Conservation (phyloP, 1,140 invertebrate species). For the Leptinotarsa undecemlineata region DNA sequence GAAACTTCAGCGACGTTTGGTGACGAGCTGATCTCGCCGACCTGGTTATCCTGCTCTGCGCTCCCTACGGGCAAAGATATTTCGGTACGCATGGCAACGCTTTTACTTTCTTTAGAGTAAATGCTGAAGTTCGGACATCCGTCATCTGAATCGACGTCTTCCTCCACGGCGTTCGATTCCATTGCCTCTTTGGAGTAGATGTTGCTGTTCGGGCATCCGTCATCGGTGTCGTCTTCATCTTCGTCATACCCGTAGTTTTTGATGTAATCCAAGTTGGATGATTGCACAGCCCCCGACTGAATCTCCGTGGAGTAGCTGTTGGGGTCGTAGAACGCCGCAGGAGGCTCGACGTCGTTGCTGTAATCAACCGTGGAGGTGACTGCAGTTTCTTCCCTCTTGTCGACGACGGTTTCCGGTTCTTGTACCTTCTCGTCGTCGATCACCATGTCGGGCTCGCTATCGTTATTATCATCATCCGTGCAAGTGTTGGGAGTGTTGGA, state of each 20-base stretch:
- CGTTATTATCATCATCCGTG: constrained; percentile 59
- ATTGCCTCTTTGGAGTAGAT: constrained; percentile 34
- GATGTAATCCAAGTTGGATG: constrained; percentile 5
- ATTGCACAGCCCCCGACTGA: constrained; percentile 26
- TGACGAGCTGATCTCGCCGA: constrained; percentile 48
- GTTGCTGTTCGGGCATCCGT: constrained; percentile 35
- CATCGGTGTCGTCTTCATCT: constrained; percentile 13
- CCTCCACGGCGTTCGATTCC: constrained; percentile 43
- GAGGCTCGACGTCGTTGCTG: constrained; percentile 6
- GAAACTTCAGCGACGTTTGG: constrained; percentile 35
- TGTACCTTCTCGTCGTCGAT: constrained; percentile 62
- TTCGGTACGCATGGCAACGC: constrained; percentile 66
- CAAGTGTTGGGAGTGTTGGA: constrained; percentile 28
- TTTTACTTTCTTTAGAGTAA: constrained; percentile 77
- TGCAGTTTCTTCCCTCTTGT: constrained; percentile 30
- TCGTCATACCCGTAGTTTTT: constrained; percentile 33
- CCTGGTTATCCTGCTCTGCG: constrained; percentile 36
- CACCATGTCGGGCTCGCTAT: constrained; percentile 67
- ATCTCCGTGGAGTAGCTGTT: neutral
- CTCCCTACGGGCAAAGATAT: constrained; percentile 49
- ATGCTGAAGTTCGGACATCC: constrained; percentile 84
- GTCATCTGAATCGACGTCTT: constrained; percentile 66
- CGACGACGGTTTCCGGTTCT: constrained; percentile 22
- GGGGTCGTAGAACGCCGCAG: neutral
- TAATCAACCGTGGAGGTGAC: constrained; percentile 35